Percentiles rank a stretch among this genome's conserved stretches.
These are phyloP conservation scores for Melipona bicolor DNA, from an alignment of 2,888 invertebrate genomes.

Conservation along the genomic window DNA sequence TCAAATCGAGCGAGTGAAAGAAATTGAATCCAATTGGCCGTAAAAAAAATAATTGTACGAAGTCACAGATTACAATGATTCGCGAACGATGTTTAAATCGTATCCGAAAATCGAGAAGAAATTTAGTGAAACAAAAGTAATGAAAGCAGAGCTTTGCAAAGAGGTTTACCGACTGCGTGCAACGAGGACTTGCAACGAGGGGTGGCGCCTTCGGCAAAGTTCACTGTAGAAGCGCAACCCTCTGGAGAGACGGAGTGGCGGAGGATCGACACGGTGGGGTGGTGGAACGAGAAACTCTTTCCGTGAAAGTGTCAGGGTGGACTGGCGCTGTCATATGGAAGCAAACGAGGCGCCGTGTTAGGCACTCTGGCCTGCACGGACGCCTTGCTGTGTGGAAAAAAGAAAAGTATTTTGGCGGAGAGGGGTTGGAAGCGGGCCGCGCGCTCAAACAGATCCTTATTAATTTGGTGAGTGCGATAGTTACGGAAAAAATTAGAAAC, in stretches of 20 bases:
- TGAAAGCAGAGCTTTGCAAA: neutral
- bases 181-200: constrained; percentile 1
- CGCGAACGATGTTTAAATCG: neutral
- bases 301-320: constrained; percentile 51
- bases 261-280: constrained; percentile 39
- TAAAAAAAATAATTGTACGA: neutral
- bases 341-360: constrained; percentile 76
- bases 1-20: neutral
- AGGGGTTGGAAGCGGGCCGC: constrained; percentile 23
- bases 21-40: neutral
- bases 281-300: constrained; percentile 46
- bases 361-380: constrained; percentile 77
- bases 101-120: neutral
- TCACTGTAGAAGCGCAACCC: constrained; percentile 30
- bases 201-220: constrained; percentile 50
- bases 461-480: constrained; percentile 53
- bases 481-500: constrained; percentile 15
- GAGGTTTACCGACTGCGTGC: constrained; percentile 56
- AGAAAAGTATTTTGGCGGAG: constrained; percentile 4
- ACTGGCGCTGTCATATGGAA: constrained; percentile 74
- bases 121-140: neutral
- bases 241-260: constrained; percentile 27
- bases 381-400: constrained; percentile 57
- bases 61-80: neutral
- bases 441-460: constrained; percentile 40